Percentiles rank a stretch among this genome's conserved stretches.
These are phyloP conservation scores for Sebastes taczanowskii DNA, from an alignment of 2,797 vertebrate genomes.

Conservation along the genomic window DNA sequence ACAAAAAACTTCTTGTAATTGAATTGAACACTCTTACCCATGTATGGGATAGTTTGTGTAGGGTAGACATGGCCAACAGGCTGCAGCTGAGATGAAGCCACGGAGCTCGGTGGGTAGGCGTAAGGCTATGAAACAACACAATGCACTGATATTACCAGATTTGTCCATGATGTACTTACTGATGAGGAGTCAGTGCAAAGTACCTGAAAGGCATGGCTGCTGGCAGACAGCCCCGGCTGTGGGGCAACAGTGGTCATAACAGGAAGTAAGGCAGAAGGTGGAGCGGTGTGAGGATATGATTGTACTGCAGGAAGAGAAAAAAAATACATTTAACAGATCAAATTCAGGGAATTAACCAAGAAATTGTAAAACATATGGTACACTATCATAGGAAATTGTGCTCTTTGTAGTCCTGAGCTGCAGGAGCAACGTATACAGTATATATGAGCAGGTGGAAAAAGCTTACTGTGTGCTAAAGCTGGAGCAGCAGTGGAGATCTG, in stretches of 20 bases:
- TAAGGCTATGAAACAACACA: constrained; percentile 82
- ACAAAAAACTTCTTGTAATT: neutral
- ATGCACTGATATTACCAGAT: neutral
- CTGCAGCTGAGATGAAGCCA: constrained; percentile 86
- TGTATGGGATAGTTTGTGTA: constrained; percentile 83
- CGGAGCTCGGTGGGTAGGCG: constrained; percentile 79
- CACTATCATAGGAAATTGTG: neutral
- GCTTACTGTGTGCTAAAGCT: constrained; percentile 65
- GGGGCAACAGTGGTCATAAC: constrained; percentile 75
- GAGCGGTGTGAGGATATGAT: constrained; percentile 69
- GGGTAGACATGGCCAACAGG: constrained; percentile 86
- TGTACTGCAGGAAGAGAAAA: constrained; percentile 64
- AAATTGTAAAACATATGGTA: neutral
- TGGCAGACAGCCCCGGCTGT: constrained; percentile 80
- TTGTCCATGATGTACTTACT: neutral
- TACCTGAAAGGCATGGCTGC: constrained; percentile 90
- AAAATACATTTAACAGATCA: neutral
- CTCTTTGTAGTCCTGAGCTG: neutral
- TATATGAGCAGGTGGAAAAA: neutral
- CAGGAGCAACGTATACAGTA: neutral
- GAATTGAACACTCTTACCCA: constrained; percentile 81
- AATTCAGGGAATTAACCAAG: neutral
- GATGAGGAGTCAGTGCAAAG: neutral
- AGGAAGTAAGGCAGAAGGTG: constrained; percentile 87
- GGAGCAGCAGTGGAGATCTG: constrained; percentile 72